Evolutionary conservation across 2,113 vertebrate species (phyloP).

Genomic region (Trogon surrucura): DNA sequence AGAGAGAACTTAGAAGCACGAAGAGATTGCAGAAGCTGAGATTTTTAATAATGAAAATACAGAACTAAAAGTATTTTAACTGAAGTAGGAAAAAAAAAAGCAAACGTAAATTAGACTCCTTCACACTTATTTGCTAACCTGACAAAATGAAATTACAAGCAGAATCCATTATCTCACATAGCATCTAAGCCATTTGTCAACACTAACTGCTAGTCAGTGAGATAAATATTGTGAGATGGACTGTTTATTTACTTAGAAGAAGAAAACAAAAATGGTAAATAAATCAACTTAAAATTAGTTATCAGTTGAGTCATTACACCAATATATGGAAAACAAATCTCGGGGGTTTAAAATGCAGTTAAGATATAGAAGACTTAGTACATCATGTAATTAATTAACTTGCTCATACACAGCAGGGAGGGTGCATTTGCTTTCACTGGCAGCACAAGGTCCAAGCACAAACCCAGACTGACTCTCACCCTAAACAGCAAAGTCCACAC

Average conservation of each 20-base stretch:
- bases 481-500: not conserved
- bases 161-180: not conserved
- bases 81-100: not conserved
- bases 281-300: not conserved
- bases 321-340: not conserved
- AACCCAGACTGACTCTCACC: not conserved
- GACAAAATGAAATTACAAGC: not conserved
- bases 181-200: not conserved
- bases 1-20: rapidly evolving
- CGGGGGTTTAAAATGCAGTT: not conserved
- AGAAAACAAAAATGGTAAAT: not conserved
- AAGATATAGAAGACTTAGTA: not conserved
- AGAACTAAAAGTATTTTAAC: not conserved
- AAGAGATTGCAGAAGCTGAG: not conserved
- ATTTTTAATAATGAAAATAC: not conserved
- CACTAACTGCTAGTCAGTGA: not conserved
- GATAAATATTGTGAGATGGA: not conserved
- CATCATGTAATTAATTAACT: not conserved
- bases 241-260: not conserved
- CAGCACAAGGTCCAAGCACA: rapidly evolving
- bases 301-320: not conserved
- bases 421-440: not conserved
- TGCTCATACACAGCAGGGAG: not conserved
- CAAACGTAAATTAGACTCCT: not conserved
- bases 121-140: not conserved